These are phyloP conservation scores for Phengaris arion DNA, from an alignment of 2,888 invertebrate species.

Conservation along the genomic window DNA sequence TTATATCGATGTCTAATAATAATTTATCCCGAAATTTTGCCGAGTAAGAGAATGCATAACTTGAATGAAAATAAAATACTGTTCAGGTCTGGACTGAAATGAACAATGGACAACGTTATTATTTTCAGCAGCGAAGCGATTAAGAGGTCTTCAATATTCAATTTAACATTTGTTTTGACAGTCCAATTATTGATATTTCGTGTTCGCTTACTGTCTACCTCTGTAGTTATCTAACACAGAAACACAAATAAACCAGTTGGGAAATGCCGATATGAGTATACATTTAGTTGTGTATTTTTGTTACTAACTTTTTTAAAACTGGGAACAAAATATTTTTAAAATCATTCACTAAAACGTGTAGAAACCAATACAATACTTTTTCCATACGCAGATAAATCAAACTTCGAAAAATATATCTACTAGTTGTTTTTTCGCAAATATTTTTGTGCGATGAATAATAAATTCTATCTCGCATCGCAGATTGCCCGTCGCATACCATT, in stretches of 20 bases:
- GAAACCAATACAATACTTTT: not conserved
- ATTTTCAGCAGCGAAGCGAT: slow-evolving; percentile 11
- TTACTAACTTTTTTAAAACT: not conserved
- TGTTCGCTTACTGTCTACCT: not conserved
- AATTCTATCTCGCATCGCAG: slow-evolving; percentile 9
- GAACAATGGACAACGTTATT: slow-evolving; percentile 23
- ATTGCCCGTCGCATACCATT: slow-evolving; percentile 8
- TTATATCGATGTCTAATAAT: not conserved
- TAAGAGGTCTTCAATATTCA: slow-evolving; percentile 25
- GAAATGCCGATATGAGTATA: not conserved
- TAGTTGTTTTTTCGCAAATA: not conserved
- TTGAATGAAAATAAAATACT: slow-evolving; percentile 1
- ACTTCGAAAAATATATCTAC: slow-evolving; percentile 8
- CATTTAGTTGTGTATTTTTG: not conserved
- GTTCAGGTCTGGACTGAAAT: slow-evolving; percentile 1
- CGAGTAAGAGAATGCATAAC: slow-evolving; percentile 15
- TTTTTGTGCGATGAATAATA: slow-evolving; percentile 15
- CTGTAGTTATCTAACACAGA: not conserved
- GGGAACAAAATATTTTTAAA: not conserved
- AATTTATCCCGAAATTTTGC: slow-evolving; percentile 5
- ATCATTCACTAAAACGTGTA: not conserved
- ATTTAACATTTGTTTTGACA: slow-evolving; percentile 24
- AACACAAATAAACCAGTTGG: not conserved
- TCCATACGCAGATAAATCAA: not conserved
- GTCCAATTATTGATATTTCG: not conserved